These are phyloP conservation scores for Melospiza georgiana DNA, from an alignment of 2,113 vertebrate genomes.

Conservation along the genomic window DNA sequence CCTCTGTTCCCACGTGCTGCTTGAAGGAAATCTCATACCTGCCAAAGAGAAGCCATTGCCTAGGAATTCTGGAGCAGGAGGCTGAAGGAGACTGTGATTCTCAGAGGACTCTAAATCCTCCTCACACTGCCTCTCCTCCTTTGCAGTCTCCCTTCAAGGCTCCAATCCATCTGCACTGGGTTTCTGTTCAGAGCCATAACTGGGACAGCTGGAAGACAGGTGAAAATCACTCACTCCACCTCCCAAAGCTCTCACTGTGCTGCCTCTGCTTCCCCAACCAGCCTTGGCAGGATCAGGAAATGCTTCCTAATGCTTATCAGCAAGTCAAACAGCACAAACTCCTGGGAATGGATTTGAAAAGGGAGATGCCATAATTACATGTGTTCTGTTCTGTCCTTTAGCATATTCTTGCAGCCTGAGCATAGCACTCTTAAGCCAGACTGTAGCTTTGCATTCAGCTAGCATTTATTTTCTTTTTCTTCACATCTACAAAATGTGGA, in stretches of 20 bases:
- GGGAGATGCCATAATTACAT: not conserved
- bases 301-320: not conserved
- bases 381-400: not conserved
- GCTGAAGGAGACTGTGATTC: not conserved
- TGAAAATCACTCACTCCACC: not conserved
- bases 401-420: not conserved
- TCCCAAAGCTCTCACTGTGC: not conserved
- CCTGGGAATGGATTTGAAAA: not conserved
- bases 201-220: not conserved
- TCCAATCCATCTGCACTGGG: not conserved
- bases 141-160: not conserved
- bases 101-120: not conserved
- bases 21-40: constrained; percentile 90
- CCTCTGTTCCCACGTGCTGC: constrained; percentile 88
- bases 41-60: constrained; percentile 16
- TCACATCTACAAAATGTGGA: not conserved
- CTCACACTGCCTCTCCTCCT: not conserved
- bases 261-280: not conserved
- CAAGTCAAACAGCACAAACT: not conserved
- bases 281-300: not conserved
- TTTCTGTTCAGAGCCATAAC: not conserved
- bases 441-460: not conserved
- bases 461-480: not conserved
- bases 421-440: not conserved
- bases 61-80: not conserved